A percentile compares a stretch with the other conserved stretches of the same genome.
Evolutionary conservation across 2,797 vertebrate genomes (phyloP).

Genomic region (Siniperca scherzeri): DNA sequence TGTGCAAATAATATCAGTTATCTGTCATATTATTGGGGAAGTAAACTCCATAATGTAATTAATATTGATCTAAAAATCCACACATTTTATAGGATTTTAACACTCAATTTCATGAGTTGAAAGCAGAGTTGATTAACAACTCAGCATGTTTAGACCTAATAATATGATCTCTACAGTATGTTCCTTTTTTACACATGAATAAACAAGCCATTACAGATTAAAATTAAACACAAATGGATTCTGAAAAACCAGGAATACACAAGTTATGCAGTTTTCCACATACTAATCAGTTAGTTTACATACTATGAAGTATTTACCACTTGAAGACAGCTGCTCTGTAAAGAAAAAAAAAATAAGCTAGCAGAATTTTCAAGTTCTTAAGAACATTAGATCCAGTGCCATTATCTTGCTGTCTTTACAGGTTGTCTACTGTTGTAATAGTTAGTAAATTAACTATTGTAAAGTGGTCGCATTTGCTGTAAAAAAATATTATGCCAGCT

Average conservation of each 20-base stretch:
- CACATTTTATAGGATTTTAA: constrained; percentile 26
- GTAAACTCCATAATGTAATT: constrained; percentile 34
- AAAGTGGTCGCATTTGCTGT: too few species aligned
- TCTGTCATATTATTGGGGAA: constrained; percentile 27
- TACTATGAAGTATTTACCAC: neutral
- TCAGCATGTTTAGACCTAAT: neutral
- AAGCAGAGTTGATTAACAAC: constrained; percentile 25
- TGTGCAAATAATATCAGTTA: constrained; percentile 34
- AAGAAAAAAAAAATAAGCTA: too few species aligned
- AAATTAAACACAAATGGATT: neutral
- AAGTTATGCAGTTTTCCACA: neutral
- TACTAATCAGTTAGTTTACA: neutral
- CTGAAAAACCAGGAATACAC: neutral
- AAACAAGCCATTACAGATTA: neutral
- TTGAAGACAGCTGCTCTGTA: too few species aligned
- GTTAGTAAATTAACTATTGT: too few species aligned
- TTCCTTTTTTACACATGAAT: constrained; percentile 6
- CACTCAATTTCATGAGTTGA: constrained; percentile 17
- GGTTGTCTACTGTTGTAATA: too few species aligned
- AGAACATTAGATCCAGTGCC: too few species aligned
- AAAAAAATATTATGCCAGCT: too few species aligned
- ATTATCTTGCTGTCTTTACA: too few species aligned
- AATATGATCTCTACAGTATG: neutral
- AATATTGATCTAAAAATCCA: constrained; percentile 51
- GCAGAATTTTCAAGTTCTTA: too few species aligned